phyloP scores from a whole-genome alignment of 1,140 invertebrate species.

The Spodoptera frugiperda region DNA sequence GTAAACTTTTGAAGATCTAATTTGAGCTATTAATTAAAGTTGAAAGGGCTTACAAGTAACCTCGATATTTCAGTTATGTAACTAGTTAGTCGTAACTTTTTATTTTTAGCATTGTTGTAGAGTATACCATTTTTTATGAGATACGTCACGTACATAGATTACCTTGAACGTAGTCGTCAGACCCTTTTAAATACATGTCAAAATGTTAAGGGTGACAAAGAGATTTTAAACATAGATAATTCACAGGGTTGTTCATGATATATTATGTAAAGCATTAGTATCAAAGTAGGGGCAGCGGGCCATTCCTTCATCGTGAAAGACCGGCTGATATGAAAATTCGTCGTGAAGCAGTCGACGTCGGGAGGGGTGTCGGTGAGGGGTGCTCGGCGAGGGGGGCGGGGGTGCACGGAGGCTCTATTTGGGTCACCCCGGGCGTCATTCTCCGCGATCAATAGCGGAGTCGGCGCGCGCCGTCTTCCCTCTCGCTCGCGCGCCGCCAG shows the following conservation, averaged over 20 bases:
- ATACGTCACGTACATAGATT: neutral
- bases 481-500: conserved; percentile 70
- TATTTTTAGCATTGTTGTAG: neutral
- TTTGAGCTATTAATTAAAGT: conserved; percentile 19
- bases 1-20: conserved; percentile 2
- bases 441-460: conserved; percentile 80
- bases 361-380: conserved; percentile 59
- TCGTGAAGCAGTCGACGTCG: conserved; percentile 69
- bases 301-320: conserved; percentile 74
- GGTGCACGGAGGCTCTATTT: conserved; percentile 81
- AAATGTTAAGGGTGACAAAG: conserved; percentile 58
- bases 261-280: conserved; percentile 77
- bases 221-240: conserved; percentile 67
- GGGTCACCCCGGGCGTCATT: conserved; percentile 85
- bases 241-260: conserved; percentile 59
- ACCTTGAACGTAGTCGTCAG: neutral
- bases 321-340: conserved; percentile 84
- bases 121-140: neutral
- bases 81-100: neutral
- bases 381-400: conserved; percentile 63
- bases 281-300: conserved; percentile 65
- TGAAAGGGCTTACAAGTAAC: neutral
- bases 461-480: conserved; percentile 79
- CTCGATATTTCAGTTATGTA: neutral
- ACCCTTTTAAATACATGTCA: conserved; percentile 50